Evolutionary conservation across 2,888 invertebrate species (phyloP).

Genomic region (Leucophenga montana): DNA sequence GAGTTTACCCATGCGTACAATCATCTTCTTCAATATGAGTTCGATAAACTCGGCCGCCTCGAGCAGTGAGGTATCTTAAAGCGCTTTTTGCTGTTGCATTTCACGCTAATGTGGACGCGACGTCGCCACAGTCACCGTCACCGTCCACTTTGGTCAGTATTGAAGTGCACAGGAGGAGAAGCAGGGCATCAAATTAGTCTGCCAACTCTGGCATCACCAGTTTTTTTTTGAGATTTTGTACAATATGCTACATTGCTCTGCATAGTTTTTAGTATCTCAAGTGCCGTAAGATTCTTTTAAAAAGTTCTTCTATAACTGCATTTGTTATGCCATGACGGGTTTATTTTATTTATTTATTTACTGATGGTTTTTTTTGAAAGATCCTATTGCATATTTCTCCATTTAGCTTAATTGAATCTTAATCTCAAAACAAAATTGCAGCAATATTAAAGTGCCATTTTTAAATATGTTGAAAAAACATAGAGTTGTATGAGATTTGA

Average conservation of each 20-base stretch:
- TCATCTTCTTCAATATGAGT: constrained; percentile 59
- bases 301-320: neutral
- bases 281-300: constrained; percentile 32
- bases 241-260: no score
- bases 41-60: constrained; percentile 59
- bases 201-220: constrained; percentile 18
- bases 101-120: neutral
- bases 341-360: neutral
- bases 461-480: no score
- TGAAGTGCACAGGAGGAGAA: neutral
- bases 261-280: constrained; percentile 35
- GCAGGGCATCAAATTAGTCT: neutral
- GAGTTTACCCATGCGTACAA: constrained; percentile 60
- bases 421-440: neutral
- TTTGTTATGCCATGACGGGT: neutral
- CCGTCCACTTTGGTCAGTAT: constrained; percentile 15
- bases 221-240: neutral
- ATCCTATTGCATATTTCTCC: neutral
- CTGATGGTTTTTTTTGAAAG: neutral
- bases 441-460: no score
- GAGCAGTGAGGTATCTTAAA: neutral
- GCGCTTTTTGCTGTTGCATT: neutral
- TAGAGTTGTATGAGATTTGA: no score
- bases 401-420: constrained; percentile 4
- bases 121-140: no score